A percentile compares a stretch with the other conserved stretches of the same genome.
These are phyloP conservation scores for Cinara cedri DNA, from an alignment of 2,888 invertebrate species.

Conservation along the genomic window DNA sequence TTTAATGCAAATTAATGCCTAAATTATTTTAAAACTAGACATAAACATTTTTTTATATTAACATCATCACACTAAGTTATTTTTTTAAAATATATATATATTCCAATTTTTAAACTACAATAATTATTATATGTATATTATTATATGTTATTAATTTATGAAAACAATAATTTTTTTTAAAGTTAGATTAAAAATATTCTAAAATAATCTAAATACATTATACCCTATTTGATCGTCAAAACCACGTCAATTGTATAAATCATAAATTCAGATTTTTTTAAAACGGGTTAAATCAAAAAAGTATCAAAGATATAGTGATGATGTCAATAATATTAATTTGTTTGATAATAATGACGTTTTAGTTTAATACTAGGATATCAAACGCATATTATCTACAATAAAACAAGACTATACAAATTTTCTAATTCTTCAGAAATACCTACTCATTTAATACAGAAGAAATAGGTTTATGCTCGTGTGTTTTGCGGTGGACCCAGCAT, in stretches of 20 bases:
- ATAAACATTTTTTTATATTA: slow-evolving; percentile 16
- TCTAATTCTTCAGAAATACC: slow-evolving; percentile 39
- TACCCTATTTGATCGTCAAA: too few relatives aligned
- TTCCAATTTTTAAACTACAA: not conserved
- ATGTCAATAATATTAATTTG: slow-evolving; percentile 22
- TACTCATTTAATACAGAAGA: slow-evolving; percentile 32
- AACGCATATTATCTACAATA: slow-evolving; percentile 18
- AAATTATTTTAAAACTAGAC: slow-evolving; percentile 38
- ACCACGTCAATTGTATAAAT: too few relatives aligned
- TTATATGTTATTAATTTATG: too few relatives aligned
- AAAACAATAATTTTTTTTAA: too few relatives aligned
- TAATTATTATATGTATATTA: not conserved
- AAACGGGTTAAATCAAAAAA: not conserved
- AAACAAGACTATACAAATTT: slow-evolving; percentile 35
- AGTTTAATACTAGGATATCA: not conserved
- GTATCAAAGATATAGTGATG: slow-evolving; percentile 3
- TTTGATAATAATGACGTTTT: slow-evolving; percentile 16
- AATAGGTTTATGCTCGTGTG: slow-evolving; percentile 52
- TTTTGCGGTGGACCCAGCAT: slow-evolving; percentile 55
- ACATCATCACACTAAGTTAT: slow-evolving; percentile 22
- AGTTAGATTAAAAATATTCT: too few relatives aligned
- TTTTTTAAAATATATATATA: not conserved
- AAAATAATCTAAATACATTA: too few relatives aligned
- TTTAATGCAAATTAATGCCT: slow-evolving; percentile 21
- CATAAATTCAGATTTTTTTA: not conserved